phyloP scores from a whole-genome alignment of 2,797 vertebrate species.

The Lycodopsis pacificus region DNA sequence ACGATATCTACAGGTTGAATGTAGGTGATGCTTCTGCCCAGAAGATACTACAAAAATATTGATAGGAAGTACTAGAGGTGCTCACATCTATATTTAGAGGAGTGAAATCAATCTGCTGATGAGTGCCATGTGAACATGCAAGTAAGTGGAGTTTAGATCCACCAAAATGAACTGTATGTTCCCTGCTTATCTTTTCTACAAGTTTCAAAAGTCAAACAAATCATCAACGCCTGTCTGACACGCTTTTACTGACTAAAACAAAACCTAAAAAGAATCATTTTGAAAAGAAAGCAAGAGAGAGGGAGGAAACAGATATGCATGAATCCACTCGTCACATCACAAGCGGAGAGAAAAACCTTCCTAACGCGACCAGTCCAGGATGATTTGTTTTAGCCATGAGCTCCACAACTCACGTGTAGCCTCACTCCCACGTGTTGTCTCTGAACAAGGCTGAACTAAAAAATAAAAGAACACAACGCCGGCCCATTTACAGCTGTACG shows the following conservation, averaged over 20 bases:
- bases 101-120: not conserved
- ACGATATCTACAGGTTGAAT: not conserved
- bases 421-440: constrained; percentile 61
- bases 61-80: not conserved
- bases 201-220: not conserved
- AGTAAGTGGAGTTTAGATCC: not conserved
- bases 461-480: constrained; percentile 32
- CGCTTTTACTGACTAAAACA: not conserved
- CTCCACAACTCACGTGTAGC: constrained; percentile 57
- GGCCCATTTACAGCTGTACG: constrained; percentile 45
- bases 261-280: not conserved
- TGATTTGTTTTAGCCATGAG: constrained; percentile 45
- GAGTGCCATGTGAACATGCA: not conserved
- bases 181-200: not conserved
- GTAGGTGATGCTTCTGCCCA: not conserved
- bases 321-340: not conserved
- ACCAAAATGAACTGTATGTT: not conserved
- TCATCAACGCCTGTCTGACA: not conserved
- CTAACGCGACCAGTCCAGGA: not conserved
- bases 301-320: not conserved
- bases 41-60: not conserved
- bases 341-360: constrained; percentile 17
- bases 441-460: constrained; percentile 44
- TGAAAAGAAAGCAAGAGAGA: not conserved
- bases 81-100: not conserved